Base-by-base conservation (phyloP, 2,797 vertebrate species). In the Streptopelia turtur region DNA sequence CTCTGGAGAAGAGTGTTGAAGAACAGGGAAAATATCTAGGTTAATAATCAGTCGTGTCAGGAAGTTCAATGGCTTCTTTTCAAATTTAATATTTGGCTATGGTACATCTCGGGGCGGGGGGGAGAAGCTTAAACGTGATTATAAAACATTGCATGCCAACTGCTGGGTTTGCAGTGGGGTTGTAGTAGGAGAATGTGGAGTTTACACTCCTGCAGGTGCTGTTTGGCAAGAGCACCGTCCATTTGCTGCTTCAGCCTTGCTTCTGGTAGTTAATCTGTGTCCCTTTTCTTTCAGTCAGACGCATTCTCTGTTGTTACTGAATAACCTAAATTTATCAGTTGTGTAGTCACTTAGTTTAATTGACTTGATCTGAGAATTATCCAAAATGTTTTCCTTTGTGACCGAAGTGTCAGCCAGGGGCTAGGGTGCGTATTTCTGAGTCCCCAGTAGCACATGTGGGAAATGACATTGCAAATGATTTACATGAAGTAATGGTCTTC, bases 201-300 rank as follows among this genome's bases (percentile, higher is more conserved):
- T 13, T 69, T 24, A 5, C 30, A n/a, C 43, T 49, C n/a, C 12
- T 63, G 30, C 7, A 30, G 27, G 18, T 65, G 18, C 18, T 87
- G 6, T 64, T 76, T 50, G 59, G 4, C 24, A 84, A 65, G 18
- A 12, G 16, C 25, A 50, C 17, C 4, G 39, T n/a, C 25, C 28
- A 9, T 75, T 64, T 41, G 1, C 35, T 76, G 35, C 22, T 81
- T 76, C 30, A 53, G 57, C 17, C 23, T 61, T 72, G 22, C 37
- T 72, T 79, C 83, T 31, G 6, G 5, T 60, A n/a, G 2, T 24
- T 68, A 61, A 37, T 71, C 35, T 78, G 39, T 76, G 25, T 65
- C 15, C 33, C 0, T 0, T 33, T 16, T 65, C 39, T 25, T 87
- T 81, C 0, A 0, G 28, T 45, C 33, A 27, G 39, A 31, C 13